Percentiles rank a stretch among this genome's conserved stretches.
Conservation (phyloP, 2,797 vertebrate species). For the Spatula clypeata region DNA sequence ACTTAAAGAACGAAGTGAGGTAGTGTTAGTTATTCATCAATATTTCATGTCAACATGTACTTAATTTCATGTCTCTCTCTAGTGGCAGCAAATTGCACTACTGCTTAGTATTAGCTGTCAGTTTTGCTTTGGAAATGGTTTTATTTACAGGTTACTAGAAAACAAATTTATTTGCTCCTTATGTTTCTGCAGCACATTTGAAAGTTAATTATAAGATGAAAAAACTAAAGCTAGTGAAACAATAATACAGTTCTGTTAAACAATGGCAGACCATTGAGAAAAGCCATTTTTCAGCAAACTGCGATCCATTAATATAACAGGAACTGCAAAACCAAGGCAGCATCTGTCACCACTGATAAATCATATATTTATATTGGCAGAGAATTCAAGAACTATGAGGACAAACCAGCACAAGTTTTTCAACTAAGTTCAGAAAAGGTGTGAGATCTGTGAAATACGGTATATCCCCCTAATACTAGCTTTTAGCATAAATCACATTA, state of each 20-base stretch:
- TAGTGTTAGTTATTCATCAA: conserved; percentile 1
- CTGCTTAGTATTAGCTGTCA: conserved; percentile 24
- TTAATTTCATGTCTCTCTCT: conserved; percentile 33
- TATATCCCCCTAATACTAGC: neutral
- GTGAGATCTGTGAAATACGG: neutral
- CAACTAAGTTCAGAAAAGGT: neutral
- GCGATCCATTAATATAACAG: conserved; percentile 4
- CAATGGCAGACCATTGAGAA: conserved; percentile 27
- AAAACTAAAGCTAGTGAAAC: neutral
- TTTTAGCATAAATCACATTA: neutral
- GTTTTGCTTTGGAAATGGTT: conserved; percentile 32
- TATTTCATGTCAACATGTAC: neutral
- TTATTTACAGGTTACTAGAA: conserved; percentile 62
- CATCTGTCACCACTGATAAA: conserved; percentile 29
- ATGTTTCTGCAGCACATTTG: conserved; percentile 16
- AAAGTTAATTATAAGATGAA: conserved; percentile 55
- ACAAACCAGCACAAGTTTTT: neutral
- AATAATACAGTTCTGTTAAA: conserved; percentile 50
- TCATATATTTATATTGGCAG: neutral
- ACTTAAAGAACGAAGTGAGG: neutral
- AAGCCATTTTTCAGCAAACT: conserved; percentile 25
- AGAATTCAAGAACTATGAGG: conserved; percentile 15
- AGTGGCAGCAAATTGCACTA: neutral
- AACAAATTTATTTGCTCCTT: conserved; percentile 52
- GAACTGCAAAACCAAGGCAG: neutral